phyloP scores from a whole-genome alignment of 2,888 invertebrate species.

The Cabera pusaria region DNA sequence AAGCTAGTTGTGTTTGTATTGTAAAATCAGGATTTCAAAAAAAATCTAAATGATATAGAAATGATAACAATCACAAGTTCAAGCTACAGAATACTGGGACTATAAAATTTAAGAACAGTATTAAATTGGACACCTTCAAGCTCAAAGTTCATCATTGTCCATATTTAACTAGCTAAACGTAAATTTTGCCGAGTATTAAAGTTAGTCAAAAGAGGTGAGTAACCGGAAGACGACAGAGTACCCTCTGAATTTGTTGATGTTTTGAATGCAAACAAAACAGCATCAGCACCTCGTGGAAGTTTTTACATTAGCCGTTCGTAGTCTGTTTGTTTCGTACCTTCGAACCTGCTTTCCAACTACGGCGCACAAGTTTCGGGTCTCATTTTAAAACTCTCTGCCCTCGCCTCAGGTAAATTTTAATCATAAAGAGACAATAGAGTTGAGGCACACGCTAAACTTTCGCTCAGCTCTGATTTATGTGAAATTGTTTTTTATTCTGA shows the following conservation, averaged over 20 bases:
- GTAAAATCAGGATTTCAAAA: no score
- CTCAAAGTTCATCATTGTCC: no score
- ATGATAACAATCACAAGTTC: no score
- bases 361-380: constrained; percentile 68
- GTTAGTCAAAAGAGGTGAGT: constrained; percentile 3
- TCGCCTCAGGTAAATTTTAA: constrained; percentile 64
- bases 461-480: constrained; percentile 53
- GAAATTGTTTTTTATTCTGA: constrained; percentile 42
- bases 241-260: constrained; percentile 53
- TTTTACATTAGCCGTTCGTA: constrained; percentile 71
- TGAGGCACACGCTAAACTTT: constrained; percentile 60
- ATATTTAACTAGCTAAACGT: no score
- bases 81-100: no score
- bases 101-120: no score
- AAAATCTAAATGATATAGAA: no score
- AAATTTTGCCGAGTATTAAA: background rate
- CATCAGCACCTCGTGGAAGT: constrained; percentile 61
- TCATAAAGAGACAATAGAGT: constrained; percentile 74
- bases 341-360: constrained; percentile 60
- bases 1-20: no score
- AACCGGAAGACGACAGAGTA: constrained; percentile 37
- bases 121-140: no score
- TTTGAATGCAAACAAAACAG: constrained; percentile 65
- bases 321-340: constrained; percentile 71
- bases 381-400: constrained; percentile 66